These are phyloP conservation scores for Agrotis exclamationis DNA, from an alignment of 2,888 invertebrate genomes.

Conservation along the genomic window DNA sequence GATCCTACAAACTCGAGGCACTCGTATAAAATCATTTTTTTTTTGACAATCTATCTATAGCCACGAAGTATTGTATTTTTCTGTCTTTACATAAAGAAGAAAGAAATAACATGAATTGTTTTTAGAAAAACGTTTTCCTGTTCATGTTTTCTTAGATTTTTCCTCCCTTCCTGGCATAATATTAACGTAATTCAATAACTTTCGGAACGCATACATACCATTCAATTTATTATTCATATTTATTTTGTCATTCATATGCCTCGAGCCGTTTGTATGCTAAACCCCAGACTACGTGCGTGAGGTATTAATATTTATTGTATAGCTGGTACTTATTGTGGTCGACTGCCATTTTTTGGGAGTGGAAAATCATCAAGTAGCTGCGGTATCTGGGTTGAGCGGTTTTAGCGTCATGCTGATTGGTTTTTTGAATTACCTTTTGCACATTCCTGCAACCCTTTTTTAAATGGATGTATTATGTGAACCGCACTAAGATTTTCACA, in stretches of 20 bases:
- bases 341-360: not conserved
- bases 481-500: too few species aligned
- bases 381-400: too few species aligned
- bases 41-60: too few species aligned
- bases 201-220: not conserved
- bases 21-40: too few species aligned
- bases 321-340: conserved; percentile 34
- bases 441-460: too few species aligned
- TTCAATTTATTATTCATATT: conserved; percentile 24
- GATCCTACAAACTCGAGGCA: too few species aligned
- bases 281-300: not conserved
- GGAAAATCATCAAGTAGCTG: too few species aligned
- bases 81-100: too few species aligned
- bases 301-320: conserved; percentile 5
- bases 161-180: not conserved
- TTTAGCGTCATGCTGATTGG: too few species aligned
- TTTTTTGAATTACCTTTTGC: too few species aligned
- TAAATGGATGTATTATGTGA: too few species aligned
- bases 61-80: too few species aligned
- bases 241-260: conserved; percentile 22
- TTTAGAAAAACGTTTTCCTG: not conserved
- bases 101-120: not conserved
- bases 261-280: conserved; percentile 37
- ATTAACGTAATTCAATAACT: conserved; percentile 1
- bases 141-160: not conserved